Evolutionary conservation across 2,888 invertebrate species (phyloP).

Genomic region (Rhabditophanes sp.): DNA sequence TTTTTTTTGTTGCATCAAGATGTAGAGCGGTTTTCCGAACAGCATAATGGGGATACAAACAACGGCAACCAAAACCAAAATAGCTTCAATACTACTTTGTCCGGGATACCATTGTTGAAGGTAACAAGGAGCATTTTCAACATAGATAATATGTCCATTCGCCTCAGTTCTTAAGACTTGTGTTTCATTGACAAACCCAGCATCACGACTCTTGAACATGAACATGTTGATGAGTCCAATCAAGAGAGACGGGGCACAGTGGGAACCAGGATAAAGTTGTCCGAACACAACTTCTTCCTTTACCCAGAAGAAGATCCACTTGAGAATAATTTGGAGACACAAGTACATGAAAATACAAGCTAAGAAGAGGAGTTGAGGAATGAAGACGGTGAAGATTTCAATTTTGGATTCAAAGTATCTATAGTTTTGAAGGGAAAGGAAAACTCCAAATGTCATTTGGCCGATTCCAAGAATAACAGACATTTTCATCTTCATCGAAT

Average conservation of each 20-base stretch:
- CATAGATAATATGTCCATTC: slow-evolving; percentile 1
- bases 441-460: slow-evolving; percentile 43
- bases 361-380: slow-evolving; percentile 83
- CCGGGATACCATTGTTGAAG: slow-evolving; percentile 43
- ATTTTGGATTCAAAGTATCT: slow-evolving; percentile 53
- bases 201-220: slow-evolving; percentile 35
- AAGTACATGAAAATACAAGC: slow-evolving; percentile 82
- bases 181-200: slow-evolving; percentile 19
- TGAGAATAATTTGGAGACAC: slow-evolving; percentile 55
- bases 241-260: slow-evolving; percentile 43
- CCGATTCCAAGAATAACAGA: slow-evolving; percentile 39
- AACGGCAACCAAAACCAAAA: slow-evolving; percentile 45
- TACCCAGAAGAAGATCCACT: slow-evolving; percentile 48
- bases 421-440: slow-evolving; percentile 35
- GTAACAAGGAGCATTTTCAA: slow-evolving; percentile 14
- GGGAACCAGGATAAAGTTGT: slow-evolving; percentile 34
- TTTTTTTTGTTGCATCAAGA: slow-evolving; percentile 33
- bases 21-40: slow-evolving; percentile 41
- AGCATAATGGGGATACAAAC: slow-evolving; percentile 42
- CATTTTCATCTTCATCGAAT: slow-evolving; percentile 45
- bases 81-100: slow-evolving; percentile 35
- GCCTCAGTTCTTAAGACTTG: slow-evolving; percentile 3
- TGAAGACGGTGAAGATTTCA: slow-evolving; percentile 74
- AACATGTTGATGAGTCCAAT: slow-evolving; percentile 45
- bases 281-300: slow-evolving; percentile 20